A percentile compares a stretch with the other conserved stretches of the same genome.
Evolutionary conservation across 2,888 invertebrate genomes (phyloP).

Genomic region (Campoplex nolae): DNA sequence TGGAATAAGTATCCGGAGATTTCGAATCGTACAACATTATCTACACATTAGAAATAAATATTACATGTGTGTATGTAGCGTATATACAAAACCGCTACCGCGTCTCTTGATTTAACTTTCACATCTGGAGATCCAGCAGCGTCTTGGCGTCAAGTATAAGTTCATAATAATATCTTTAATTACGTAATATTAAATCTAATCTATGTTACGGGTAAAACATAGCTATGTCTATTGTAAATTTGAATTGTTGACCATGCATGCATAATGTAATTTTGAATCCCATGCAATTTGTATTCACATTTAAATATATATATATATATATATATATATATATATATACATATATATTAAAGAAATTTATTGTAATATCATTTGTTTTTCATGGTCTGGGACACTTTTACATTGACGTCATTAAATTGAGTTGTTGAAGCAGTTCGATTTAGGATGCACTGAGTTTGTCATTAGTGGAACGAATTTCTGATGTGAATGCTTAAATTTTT

Average conservation of each 20-base stretch:
- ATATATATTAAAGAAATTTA: neutral
- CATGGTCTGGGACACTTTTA: neutral
- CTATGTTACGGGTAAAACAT: neutral
- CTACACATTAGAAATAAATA: neutral
- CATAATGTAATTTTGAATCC: no score
- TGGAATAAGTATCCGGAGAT: slow-evolving; percentile 56
- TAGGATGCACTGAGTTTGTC: neutral
- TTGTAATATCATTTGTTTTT: neutral
- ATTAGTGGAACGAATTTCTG: neutral
- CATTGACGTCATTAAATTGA: neutral
- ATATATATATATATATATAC: no score
- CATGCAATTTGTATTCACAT: no score
- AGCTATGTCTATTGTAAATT: neutral
- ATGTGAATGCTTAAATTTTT: no score
- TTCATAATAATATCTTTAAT: neutral
- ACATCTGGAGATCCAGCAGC: no score
- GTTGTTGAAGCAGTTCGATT: no score
- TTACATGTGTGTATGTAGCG: neutral
- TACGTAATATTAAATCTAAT: neutral
- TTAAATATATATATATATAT: no score
- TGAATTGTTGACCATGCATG: neutral
- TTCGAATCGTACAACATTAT: slow-evolving; percentile 18
- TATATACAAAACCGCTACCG: no score
- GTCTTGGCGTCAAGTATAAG: no score
- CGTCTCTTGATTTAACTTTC: no score